A percentile compares a stretch with the other conserved stretches of the same genome.
Evolutionary conservation across 2,113 vertebrate species (phyloP).

Genomic region (Rhizomys pruinosus): DNA sequence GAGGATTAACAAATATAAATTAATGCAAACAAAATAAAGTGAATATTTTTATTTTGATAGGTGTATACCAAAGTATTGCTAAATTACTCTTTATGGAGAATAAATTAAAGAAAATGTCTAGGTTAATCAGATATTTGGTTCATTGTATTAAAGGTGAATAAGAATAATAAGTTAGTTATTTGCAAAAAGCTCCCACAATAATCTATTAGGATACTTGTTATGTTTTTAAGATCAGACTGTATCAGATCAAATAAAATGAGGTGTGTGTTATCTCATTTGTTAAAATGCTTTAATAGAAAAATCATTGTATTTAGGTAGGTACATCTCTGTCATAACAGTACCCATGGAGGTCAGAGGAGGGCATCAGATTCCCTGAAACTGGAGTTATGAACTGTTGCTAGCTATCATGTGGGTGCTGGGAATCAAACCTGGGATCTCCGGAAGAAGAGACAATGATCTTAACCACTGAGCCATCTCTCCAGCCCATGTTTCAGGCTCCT

Average conservation of each 20-base stretch:
- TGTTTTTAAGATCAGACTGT: background rate
- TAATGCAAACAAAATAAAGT: background rate
- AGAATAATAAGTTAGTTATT: background rate
- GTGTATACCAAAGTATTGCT: background rate
- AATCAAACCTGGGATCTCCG: too few relatives aligned
- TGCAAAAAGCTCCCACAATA: background rate
- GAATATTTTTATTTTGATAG: background rate
- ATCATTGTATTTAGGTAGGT: too few relatives aligned
- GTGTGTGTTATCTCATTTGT: background rate
- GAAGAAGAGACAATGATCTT: too few relatives aligned
- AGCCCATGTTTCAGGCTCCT: background rate
- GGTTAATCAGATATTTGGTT: background rate
- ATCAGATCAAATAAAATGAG: background rate
- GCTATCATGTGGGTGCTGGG: too few relatives aligned
- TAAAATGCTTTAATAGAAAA: background rate
- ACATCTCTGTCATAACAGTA: too few relatives aligned
- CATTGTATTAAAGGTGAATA: background rate
- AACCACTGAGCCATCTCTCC: too few relatives aligned
- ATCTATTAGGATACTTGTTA: background rate
- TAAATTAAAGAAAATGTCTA: background rate
- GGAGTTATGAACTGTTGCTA: too few relatives aligned
- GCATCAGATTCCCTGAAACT: too few relatives aligned
- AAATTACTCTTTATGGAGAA: background rate
- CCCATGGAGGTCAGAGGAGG: too few relatives aligned
- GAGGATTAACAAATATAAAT: background rate